Percentiles rank a stretch among this genome's conserved stretches.
These are phyloP conservation scores for Trogon surrucura DNA, from an alignment of 2,113 vertebrate genomes.

Conservation along the genomic window DNA sequence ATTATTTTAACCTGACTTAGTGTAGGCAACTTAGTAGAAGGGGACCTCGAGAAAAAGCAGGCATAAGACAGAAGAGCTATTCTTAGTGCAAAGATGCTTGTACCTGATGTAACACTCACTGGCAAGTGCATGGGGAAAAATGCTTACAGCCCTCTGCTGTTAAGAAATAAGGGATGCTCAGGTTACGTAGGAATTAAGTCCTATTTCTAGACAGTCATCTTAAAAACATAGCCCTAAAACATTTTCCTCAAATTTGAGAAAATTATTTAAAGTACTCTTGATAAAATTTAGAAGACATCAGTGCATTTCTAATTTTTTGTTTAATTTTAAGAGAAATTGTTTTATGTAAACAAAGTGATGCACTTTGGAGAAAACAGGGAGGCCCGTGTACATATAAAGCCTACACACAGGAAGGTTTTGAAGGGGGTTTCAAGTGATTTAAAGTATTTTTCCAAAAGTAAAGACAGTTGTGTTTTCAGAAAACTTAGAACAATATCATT, in stretches of 20 bases:
- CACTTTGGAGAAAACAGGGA: not conserved
- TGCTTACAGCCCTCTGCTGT: not conserved
- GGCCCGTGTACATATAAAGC: not conserved
- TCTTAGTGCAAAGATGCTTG: not conserved
- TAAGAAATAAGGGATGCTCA: not conserved
- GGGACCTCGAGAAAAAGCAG: not conserved
- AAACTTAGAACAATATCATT: constrained; percentile 17
- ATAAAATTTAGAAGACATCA: accelerated
- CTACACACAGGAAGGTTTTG: not conserved
- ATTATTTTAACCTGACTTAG: not conserved
- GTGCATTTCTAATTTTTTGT: not conserved
- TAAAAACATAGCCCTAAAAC: not conserved
- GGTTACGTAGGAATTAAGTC: not conserved
- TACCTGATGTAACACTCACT: not conserved
- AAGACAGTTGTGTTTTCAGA: constrained; percentile 40
- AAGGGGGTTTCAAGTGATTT: not conserved
- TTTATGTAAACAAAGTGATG: accelerated
- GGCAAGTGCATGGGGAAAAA: accelerated
- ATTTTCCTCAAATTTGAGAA: not conserved
- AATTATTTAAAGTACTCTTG: not conserved
- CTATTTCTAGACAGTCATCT: not conserved
- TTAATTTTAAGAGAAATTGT: not conserved
- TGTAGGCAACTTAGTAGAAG: not conserved
- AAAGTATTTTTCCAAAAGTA: not conserved
- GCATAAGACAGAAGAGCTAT: not conserved